Base-by-base conservation (phyloP, 2,888 invertebrate genomes). In the Tribolium freemani region DNA sequence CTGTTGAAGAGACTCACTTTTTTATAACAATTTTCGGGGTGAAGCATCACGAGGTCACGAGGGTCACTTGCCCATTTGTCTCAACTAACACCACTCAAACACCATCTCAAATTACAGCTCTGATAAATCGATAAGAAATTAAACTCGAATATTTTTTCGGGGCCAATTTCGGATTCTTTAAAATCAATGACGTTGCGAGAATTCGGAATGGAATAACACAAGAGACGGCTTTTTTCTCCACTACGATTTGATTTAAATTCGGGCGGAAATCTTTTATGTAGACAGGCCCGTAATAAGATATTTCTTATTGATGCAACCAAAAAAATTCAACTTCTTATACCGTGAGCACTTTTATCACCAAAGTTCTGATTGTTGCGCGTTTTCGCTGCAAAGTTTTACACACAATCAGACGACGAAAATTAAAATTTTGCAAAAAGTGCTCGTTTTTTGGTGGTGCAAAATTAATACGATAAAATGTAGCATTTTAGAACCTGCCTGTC, bases 121-220 rank as follows among this genome's bases (percentile, higher is more conserved):
- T 45, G 48, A 48, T 48, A 38, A 26, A 50, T 61, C 44, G 69
- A 69, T 69, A 69, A 61, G 69, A 21, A 38, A 56, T 67, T 67
- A 54, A 45, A 46, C 46, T 16, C 45, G 56, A 56, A 67, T 46
- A 67, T 67, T 54, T 67, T 67, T 54, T 46, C 66, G 56, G 58
- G 16, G 45, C 46, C 58, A 4, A 16, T 16, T 58, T 46, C 21
- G 21, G 53, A 51, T 53, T 51, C 38, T 64, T 53, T 64, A 64
- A 64, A 64, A 64, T 53, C 64, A 53, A 10, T 53, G 64, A 64
- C 64, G 53, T 64, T 64, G 64, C 64, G 9, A 53, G 51, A 64
- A 64, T 53, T 21, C 60, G 4, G 26, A 30, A 26, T 10, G 51
- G 56, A 56, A 11, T 56, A 61, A 61, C 50, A 58, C n/a, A 58